phyloP scores from a whole-genome alignment of 37 sponge, comb jelly and placozoan genomes.

The Ianthella basta region DNA sequence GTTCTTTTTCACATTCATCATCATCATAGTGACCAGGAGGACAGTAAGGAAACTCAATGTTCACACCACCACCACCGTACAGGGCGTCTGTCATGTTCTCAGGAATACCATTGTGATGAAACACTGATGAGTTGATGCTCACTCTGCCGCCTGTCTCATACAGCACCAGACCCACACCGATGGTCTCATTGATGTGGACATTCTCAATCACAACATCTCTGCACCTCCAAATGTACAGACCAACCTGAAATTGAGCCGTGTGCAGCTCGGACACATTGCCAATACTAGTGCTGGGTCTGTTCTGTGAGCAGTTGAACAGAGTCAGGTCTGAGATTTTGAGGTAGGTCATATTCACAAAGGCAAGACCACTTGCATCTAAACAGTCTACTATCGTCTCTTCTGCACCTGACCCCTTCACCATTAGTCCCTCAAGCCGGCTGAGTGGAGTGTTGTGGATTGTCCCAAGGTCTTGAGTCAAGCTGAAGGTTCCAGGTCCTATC shows the following conservation, averaged over 20 bases:
- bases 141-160: slow-evolving; percentile 24
- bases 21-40: slow-evolving; percentile 22
- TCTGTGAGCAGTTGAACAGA: neutral
- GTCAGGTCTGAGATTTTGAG: slow-evolving; percentile 6
- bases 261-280: neutral
- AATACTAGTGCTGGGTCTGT: neutral
- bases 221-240: slow-evolving; percentile 24
- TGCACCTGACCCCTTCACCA: neutral
- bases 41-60: slow-evolving; percentile 1
- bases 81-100: neutral
- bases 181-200: neutral
- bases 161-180: slow-evolving; percentile 19
- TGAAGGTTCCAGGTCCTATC: slow-evolving; percentile 14
- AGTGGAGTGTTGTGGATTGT: slow-evolving; percentile 11
- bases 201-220: neutral
- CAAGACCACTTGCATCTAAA: neutral
- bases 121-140: neutral
- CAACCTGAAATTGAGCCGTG: neutral
- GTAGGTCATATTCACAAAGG: slow-evolving; percentile 24
- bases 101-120: slow-evolving; percentile 15
- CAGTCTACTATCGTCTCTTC: neutral
- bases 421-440: neutral
- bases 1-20: neutral
- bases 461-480: neutral
- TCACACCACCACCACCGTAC: slow-evolving; percentile 5